These are phyloP conservation scores for Ataeniobius toweri DNA, from an alignment of 2,797 vertebrate genomes.

Conservation along the genomic window DNA sequence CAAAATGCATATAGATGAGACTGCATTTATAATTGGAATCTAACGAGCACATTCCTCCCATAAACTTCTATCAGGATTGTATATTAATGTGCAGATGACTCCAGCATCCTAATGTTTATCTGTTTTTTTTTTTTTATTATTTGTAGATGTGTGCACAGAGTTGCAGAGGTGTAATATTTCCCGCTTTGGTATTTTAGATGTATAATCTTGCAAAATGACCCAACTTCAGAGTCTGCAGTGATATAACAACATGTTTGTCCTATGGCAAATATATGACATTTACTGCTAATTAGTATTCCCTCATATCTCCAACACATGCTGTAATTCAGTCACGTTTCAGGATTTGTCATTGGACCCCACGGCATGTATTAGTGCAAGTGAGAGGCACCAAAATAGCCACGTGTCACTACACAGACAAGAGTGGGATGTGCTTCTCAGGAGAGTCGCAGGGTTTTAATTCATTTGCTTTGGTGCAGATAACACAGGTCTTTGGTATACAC, in stretches of 20 bases:
- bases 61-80: constrained; percentile 12
- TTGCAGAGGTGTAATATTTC: neutral
- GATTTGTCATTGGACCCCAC: constrained; percentile 45
- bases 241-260: constrained; percentile 30
- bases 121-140: neutral
- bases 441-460: constrained; percentile 53
- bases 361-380: constrained; percentile 44
- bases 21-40: constrained; percentile 39
- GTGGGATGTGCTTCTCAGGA: constrained; percentile 50
- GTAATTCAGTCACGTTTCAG: constrained; percentile 39
- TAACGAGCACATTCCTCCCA: constrained; percentile 30
- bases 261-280: constrained; percentile 38
- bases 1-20: constrained; percentile 34
- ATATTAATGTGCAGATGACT: constrained; percentile 23
- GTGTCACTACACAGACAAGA: constrained; percentile 50
- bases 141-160: neutral
- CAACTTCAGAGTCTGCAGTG: neutral
- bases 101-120: constrained; percentile 1
- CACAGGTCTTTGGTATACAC: constrained; percentile 65
- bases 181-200: constrained; percentile 7
- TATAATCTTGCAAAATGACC: constrained; percentile 2
- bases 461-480: constrained; percentile 62
- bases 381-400: constrained; percentile 46
- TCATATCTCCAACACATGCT: constrained; percentile 31
- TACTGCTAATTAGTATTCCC: constrained; percentile 38